Evolutionary conservation across 2,888 invertebrate genomes (phyloP), one percentile per base, ranked within the genome.

Genomic region (Hylaea fasciaria): DNA sequence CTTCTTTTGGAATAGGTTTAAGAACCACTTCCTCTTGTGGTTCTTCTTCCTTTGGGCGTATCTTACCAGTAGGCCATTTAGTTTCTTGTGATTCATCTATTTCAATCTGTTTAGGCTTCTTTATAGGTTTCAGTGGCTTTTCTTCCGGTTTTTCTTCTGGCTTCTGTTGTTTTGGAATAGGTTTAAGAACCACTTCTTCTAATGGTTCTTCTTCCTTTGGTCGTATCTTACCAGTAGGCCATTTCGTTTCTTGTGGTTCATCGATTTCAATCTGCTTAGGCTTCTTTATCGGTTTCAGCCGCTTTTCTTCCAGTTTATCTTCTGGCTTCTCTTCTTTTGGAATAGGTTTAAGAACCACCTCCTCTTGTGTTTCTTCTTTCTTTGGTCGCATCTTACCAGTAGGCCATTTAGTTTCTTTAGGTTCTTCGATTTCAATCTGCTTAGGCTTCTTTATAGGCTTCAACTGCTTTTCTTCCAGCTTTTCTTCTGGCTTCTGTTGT

Each of bases 1-100:
- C 82, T 81, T 9, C 66, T 63, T 74, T 78, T 3, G 77, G 74
- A 41, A 88, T 71, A 1, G 94, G 93, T 61, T 94, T 93, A 0
- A 94, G 80, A 35, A 81, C 76, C 0, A 93, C 77, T 56, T 87
- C 69, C 57, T 72, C 73, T n/a, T 80, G 74, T 22, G 79, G 74
- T 66, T 82, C 81, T 65, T 88, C 86, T 70, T 87, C 82, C 51
- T 82, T 79, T 0, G 82, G 82, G 52, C 77, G 82, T 44, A 76
- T 76, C 62, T 76, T 81, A 10, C 78, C 80, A 10, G 74, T 77
- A 8, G 76, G 80, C 78, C 82, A 79, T 55, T 72, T 72, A 12
- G 22, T 10, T 43, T 71, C 85, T 22, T 83, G 85, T 1, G 76
- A 64, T 52, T 65, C 65, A 14, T 64, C 85, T 61, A 92, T 87